A percentile compares a stretch with the other conserved stretches of the same genome.
phyloP scores from a whole-genome alignment of 2,888 invertebrate species.

The Tolmerus cingulatus region DNA sequence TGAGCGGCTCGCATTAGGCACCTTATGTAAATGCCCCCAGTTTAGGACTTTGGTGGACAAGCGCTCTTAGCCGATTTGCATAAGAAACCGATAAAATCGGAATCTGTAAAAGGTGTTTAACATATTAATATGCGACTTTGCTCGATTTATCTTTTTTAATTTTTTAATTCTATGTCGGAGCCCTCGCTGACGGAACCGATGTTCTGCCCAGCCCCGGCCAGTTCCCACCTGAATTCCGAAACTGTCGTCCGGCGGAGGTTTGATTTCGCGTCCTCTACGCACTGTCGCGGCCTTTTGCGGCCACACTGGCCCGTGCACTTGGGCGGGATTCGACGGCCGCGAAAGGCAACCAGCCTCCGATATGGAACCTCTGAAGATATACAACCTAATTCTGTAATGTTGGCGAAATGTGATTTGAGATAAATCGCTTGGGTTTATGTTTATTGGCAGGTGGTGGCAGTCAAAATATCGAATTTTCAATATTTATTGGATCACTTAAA shows the following conservation, averaged over 20 bases:
- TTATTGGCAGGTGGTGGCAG: background rate
- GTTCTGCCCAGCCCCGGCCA: background rate
- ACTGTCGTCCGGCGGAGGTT: background rate
- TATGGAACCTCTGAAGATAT: background rate
- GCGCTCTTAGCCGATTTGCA: conserved; percentile 45
- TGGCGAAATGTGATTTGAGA: background rate
- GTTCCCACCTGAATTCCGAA: conserved; percentile 29
- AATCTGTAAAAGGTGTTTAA: conserved; percentile 46
- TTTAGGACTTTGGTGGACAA: conserved; percentile 32
- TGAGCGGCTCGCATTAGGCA: conserved; percentile 30
- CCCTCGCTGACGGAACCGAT: background rate
- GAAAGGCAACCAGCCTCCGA: background rate
- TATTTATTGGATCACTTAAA: conserved; percentile 4
- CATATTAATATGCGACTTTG: conserved; percentile 47
- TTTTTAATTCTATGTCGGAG: conserved; percentile 22
- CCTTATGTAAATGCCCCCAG: conserved; percentile 41
- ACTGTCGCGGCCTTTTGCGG: background rate
- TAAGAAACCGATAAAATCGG: conserved; percentile 47
- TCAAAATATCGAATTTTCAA: conserved; percentile 7
- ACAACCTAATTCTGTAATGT: background rate
- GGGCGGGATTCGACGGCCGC: background rate
- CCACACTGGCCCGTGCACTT: background rate
- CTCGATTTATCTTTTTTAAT: conserved; percentile 45
- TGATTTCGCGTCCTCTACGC: background rate
- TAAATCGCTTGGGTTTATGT: background rate